These are phyloP conservation scores for Yponomeuta cagnagella DNA, from an alignment of 2,888 invertebrate genomes.

Conservation along the genomic window DNA sequence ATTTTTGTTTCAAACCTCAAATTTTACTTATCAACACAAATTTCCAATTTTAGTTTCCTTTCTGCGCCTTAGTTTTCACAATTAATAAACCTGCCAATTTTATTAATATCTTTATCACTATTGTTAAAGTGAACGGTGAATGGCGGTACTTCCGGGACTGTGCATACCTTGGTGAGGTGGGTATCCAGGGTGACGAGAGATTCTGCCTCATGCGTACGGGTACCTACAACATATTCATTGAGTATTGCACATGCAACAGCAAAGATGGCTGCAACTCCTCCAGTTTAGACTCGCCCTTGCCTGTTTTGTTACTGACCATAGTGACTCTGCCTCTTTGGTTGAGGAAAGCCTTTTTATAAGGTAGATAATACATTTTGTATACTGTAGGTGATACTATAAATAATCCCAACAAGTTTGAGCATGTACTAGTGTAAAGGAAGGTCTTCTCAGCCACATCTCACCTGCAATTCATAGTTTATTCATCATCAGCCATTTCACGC, in stretches of 20 bases:
- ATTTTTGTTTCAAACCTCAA: too few relatives aligned
- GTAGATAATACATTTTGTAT: not conserved
- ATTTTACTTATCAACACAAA: too few relatives aligned
- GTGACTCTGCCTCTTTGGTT: conserved; percentile 13
- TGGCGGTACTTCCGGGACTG: conserved; percentile 93
- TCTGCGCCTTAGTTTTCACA: not conserved
- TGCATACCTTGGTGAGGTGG: conserved; percentile 93
- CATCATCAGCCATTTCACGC: too few relatives aligned
- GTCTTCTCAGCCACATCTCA: too few relatives aligned
- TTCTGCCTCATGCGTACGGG: conserved; percentile 94
- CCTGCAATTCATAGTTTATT: too few relatives aligned
- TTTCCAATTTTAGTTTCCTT: too few relatives aligned
- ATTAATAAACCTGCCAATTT: not conserved
- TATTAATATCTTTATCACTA: not conserved
- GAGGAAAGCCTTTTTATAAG: not conserved
- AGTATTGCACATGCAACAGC: conserved; percentile 94
- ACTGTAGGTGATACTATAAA: not conserved
- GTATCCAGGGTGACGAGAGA: conserved; percentile 91
- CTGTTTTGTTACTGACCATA: conserved; percentile 30
- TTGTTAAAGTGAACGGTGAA: conserved; percentile 83
- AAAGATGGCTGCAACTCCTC: conserved; percentile 93
- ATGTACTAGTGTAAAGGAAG: too few relatives aligned
- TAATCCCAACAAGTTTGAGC: too few relatives aligned
- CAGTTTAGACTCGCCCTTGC: conserved; percentile 46
- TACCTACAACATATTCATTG: conserved; percentile 94